Percentiles rank a stretch among this genome's conserved stretches.
These are phyloP conservation scores for Sterrhoptilus dennistouni DNA, from an alignment of 2,113 vertebrate genomes.

Conservation along the genomic window DNA sequence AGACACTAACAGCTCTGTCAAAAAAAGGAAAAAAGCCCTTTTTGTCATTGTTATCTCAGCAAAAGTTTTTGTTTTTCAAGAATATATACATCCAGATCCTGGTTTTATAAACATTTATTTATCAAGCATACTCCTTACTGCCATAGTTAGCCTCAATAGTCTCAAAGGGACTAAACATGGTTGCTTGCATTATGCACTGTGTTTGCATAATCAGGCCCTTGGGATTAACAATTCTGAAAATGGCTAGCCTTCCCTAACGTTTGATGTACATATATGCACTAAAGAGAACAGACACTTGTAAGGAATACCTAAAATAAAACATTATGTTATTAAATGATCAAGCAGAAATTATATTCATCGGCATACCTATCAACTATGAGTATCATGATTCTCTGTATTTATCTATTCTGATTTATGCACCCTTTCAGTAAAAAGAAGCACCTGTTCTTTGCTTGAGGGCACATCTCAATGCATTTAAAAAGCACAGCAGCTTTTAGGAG, in stretches of 20 bases:
- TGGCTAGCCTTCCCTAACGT: background rate
- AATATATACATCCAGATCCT: constrained; percentile 18
- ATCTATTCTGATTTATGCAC: constrained; percentile 46
- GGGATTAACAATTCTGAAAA: constrained; percentile 50
- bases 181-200: constrained; percentile 52
- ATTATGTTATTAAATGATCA: constrained; percentile 12
- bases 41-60: background rate
- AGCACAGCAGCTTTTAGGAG: constrained; percentile 4
- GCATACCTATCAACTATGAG: background rate
- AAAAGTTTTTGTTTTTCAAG: background rate
- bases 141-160: constrained; percentile 60
- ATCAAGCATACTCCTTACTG: constrained; percentile 45
- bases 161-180: constrained; percentile 61
- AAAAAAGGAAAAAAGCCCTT: background rate
- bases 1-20: background rate
- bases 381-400: background rate
- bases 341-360: background rate
- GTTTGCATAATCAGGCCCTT: constrained; percentile 66
- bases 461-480: constrained; percentile 1
- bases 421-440: constrained; percentile 34
- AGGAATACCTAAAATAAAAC: constrained; percentile 33
- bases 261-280: background rate
- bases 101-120: constrained; percentile 58
- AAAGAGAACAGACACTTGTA: constrained; percentile 40
- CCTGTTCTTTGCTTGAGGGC: constrained; percentile 54